Evolutionary conservation across 2,113 vertebrate species (phyloP), one percentile per base, ranked within the genome.

Genomic region (Prionailurus viverrinus): DNA sequence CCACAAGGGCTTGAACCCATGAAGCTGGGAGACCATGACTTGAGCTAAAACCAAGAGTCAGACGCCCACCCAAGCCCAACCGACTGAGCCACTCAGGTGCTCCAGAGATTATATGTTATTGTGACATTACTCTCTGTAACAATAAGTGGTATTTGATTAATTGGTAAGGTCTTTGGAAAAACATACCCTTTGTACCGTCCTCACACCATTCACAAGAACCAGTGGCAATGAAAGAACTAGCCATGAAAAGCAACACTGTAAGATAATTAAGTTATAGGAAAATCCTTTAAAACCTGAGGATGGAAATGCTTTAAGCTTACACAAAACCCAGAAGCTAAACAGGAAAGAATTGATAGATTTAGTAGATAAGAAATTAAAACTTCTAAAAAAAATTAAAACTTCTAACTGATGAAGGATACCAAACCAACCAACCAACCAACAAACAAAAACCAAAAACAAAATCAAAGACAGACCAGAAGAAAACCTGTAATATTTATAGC

Each of bases 321-420:
- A 53, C 15, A 82, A 91, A 96, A 78, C 6, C 2, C 45, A 79
- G 68, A 96, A 85, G 51, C 33, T 73, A 53, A 73, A 31, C 48
- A 66, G 58, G 36, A 65, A 55, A 90, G 48, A 55, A 51, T 31
- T 19, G 76, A 78, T 25, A 81, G 39, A 81, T 80, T 61, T 80
- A 83, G 55, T 80, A 89, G 23, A 68, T 84, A 33, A 96, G 89
- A 95, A 66, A 55, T 68, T 3, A 82, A 96, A 89, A 86, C 29
- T 63, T 88, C 16, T 81, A 79, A 80, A 82, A 96, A 93, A 95
- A 66, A 55, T 61, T 3, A 78, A 96, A 92, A 86, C 29, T 74
- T 83, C 21, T 81, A 73, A 79, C 53, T 69, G 2, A 74, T 55
- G 23, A 89, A 92, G 93, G 51, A 68, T 68, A 81, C 4, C 19